These are phyloP conservation scores for Tinea trinotella DNA, from an alignment of 2,888 invertebrate genomes.

Conservation along the genomic window DNA sequence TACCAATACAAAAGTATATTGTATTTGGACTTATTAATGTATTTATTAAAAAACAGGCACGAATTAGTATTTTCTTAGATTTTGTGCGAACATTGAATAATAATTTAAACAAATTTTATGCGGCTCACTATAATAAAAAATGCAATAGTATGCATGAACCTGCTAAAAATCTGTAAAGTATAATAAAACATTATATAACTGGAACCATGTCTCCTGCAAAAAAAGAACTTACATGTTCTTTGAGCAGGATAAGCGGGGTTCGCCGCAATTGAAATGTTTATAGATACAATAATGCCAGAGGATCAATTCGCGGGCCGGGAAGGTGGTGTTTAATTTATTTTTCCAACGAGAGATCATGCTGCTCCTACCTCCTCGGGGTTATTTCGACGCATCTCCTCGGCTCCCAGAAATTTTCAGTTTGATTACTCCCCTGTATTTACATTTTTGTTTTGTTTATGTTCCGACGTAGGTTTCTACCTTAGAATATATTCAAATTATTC, in stretches of 20 bases:
- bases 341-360: conserved; percentile 29
- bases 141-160: too few species aligned
- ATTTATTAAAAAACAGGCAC: too few species aligned
- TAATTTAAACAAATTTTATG: too few species aligned
- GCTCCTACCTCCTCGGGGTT: conserved; percentile 16
- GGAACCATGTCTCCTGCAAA: too few species aligned
- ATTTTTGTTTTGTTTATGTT: conserved; percentile 18
- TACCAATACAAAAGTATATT: too few species aligned
- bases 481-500: not conserved
- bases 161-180: too few species aligned
- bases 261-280: conserved; percentile 63
- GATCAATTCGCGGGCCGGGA: conserved; percentile 49
- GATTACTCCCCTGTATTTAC: conserved; percentile 16
- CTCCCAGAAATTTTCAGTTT: conserved; percentile 14
- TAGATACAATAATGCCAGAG: conserved; percentile 59
- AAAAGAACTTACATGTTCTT: conserved; percentile 27
- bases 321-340: conserved; percentile 57
- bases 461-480: not conserved
- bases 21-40: too few species aligned
- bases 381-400: conserved; percentile 7
- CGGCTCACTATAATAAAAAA: too few species aligned
- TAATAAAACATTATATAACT: too few species aligned
- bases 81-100: too few species aligned
- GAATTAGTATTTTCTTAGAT: too few species aligned
- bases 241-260: conserved; percentile 29